Conservation (phyloP, 2,797 vertebrate genomes). For the Denticeps clupeoides region DNA sequence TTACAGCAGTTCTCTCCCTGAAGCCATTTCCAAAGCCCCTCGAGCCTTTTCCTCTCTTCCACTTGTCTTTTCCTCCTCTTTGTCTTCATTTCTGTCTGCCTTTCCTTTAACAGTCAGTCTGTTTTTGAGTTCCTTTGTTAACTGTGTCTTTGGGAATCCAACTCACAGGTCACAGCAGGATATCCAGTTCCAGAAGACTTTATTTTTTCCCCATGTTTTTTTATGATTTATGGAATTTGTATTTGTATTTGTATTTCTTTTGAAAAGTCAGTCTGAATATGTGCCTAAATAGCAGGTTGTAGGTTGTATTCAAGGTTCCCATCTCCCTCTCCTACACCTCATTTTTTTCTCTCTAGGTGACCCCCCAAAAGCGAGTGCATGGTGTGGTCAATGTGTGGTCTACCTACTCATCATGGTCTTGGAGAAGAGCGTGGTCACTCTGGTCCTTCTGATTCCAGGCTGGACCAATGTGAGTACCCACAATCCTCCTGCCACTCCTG, state of each 20-base stretch:
- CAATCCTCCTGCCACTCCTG: no score
- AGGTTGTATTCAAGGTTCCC: neutral
- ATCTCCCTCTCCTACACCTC: no score
- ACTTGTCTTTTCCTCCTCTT: constrained; percentile 4
- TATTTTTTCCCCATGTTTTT: no score
- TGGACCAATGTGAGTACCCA: constrained; percentile 59
- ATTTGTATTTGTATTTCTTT: no score
- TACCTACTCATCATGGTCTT: constrained; percentile 70
- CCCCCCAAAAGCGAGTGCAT: constrained; percentile 57
- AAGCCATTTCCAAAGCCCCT: no score
- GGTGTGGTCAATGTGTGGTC: constrained; percentile 60
- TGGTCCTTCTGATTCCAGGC: constrained; percentile 59
- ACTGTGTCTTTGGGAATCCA: no score
- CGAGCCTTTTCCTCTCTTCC: neutral
- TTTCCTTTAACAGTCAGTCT: neutral
- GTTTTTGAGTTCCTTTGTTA: neutral
- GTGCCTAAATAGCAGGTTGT: no score
- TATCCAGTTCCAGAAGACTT: no score
- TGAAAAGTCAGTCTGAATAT: no score
- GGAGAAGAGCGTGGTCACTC: constrained; percentile 59
- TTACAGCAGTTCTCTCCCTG: neutral
- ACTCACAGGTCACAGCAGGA: no score
- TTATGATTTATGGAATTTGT: no score
- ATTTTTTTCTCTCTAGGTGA: constrained; percentile 44
- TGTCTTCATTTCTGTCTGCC: neutral